These are phyloP conservation scores for Brachionus paranguensis DNA, from an alignment of 1,140 invertebrate genomes.

Conservation along the genomic window DNA sequence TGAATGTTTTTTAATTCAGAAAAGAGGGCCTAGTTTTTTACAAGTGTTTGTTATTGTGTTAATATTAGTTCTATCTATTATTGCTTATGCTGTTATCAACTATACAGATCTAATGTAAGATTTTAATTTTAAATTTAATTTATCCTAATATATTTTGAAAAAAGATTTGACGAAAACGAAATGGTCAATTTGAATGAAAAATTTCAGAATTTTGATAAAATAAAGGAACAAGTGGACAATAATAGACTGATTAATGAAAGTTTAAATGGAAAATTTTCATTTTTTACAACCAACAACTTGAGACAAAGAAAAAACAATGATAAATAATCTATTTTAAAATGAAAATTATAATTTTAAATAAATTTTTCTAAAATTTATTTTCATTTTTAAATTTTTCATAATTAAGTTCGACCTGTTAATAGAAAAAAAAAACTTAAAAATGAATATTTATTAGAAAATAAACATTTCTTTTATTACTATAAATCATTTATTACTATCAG, in stretches of 20 bases:
- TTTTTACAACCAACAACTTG: too few relatives aligned
- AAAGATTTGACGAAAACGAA: conserved; percentile 21
- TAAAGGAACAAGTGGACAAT: not conserved
- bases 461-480: too few relatives aligned
- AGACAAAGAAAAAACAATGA: too few relatives aligned
- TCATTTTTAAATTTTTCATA: too few relatives aligned
- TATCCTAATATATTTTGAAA: not conserved
- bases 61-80: not conserved
- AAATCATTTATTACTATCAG: too few relatives aligned
- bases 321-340: too few relatives aligned
- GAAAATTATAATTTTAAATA: too few relatives aligned
- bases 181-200: not conserved
- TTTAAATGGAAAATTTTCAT: not conserved
- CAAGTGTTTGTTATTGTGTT: not conserved
- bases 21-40: not conserved
- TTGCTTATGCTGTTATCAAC: conserved; percentile 2
- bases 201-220: not conserved
- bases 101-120: conserved; percentile 34
- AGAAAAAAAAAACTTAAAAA: too few relatives aligned
- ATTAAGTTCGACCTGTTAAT: too few relatives aligned
- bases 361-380: too few relatives aligned
- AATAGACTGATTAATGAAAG: not conserved
- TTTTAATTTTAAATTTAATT: not conserved
- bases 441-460: too few relatives aligned
- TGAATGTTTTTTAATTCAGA: not conserved